Base-by-base conservation (phyloP, 2,888 invertebrate species). In the Chalcis sispes region DNA sequence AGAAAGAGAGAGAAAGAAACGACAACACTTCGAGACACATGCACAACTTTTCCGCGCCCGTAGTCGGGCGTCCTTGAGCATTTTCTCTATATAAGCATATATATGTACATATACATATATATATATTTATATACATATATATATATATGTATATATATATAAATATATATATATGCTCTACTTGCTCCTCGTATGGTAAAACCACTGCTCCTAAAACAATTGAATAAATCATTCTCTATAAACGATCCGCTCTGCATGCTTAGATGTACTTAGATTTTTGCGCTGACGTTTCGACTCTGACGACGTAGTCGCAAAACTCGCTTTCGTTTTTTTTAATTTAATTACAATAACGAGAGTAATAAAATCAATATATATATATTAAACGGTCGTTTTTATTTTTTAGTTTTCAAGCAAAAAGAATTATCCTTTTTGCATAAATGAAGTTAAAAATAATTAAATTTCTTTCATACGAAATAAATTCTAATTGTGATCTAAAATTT, bases 151-250 rank as follows among this genome's bases (percentile, higher is more conserved):
- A 23, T 36, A 52, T 66, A 46, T n/a, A 15, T 50, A 50, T 50
- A 40, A 40, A 23, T 52, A 36, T 59, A 32, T 59, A 67, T 73
- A 72, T 79, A 77, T 78, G 75, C 76, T 79, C 73, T 78, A 78
- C 71, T 78, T 75, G 80, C 77, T 80, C 80, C 78, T 81, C 79
- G 79, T 81, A 80, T 81, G 81, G 81, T 83, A 83, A 72, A 84
- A 83, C 80, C 81, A 82, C 80, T 81, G 80, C 78, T 83, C 81
- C 82, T 83, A 83, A 84, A 84, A 82, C 80, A 80, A 83, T 81
- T 79, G 81, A 82, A 82, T 84, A 83, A 84, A 84, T 83, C 77
- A 83, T 83, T 83, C 81, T 83, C 80, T 83, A 81, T 83, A 84
- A 83, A 84, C 80, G 79, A 82, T 81, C 79, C 80, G 82, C 80